Conservation (phyloP, 53 echinoderm and acorn worm genomes). For the Paracentrotus lividus region DNA sequence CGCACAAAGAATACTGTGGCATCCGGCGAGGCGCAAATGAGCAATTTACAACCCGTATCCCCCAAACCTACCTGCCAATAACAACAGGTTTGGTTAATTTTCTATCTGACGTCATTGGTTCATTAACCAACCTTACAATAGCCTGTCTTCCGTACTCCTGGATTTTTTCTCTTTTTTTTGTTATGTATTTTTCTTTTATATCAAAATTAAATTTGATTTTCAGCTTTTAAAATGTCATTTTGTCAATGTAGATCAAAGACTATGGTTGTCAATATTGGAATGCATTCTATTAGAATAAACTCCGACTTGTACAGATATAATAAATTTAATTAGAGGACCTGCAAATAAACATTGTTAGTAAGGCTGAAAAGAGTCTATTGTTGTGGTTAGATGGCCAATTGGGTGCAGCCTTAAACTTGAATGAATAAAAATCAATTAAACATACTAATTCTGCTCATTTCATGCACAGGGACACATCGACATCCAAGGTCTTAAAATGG, state of each 20-base stretch:
- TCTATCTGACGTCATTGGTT: conserved; percentile 39
- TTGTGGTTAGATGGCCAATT: not conserved
- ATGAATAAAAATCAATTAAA: conserved; percentile 21
- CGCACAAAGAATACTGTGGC: conserved; percentile 11
- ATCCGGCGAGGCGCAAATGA: conserved; percentile 25
- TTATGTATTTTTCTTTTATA: too few species aligned
- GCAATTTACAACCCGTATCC: conserved; percentile 30
- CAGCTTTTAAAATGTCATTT: not conserved
- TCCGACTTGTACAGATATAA: too few species aligned
- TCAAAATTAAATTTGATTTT: not conserved
- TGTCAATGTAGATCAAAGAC: not conserved
- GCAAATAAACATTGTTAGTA: not conserved
- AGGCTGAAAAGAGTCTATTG: not conserved
- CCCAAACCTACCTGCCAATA: conserved; percentile 33
- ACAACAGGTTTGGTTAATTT: not conserved
- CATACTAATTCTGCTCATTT: conserved; percentile 18
- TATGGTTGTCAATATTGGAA: too few species aligned
- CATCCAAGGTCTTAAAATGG: conserved; percentile 7
- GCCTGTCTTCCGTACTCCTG: not conserved
- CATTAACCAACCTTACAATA: conserved; percentile 3
- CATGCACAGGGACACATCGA: not conserved
- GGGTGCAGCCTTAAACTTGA: conserved; percentile 14
- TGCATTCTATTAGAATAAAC: too few species aligned
- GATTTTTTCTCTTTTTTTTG: not conserved
- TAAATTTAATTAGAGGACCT: not conserved